Evolutionary conservation across 1,140 invertebrate genomes (phyloP).

Genomic region (Anadara kagoshimensis): DNA sequence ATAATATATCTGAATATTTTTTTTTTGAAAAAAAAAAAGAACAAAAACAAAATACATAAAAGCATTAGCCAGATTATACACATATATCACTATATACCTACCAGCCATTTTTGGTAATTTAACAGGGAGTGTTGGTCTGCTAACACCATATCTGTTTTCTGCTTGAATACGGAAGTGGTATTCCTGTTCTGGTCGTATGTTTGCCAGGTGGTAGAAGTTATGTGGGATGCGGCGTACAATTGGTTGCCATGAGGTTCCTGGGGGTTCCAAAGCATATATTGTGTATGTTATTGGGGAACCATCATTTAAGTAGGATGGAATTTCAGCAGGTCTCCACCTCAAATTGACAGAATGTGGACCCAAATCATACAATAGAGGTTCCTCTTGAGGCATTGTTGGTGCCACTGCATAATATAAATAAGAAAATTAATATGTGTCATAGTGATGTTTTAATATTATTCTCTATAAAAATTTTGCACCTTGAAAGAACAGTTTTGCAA

Average conservation of each 20-base stretch:
- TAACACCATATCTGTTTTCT: constrained; percentile 86
- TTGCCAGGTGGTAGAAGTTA: constrained; percentile 88
- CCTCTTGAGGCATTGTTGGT: constrained; percentile 54
- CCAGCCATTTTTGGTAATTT: constrained; percentile 51
- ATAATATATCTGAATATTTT: too few species aligned
- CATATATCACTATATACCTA: constrained; percentile 17
- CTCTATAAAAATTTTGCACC: not conserved
- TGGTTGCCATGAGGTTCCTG: constrained; percentile 57
- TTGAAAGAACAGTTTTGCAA: too few species aligned
- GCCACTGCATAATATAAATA: constrained; percentile 49
- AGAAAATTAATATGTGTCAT: not conserved
- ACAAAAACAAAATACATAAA: not conserved
- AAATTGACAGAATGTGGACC: constrained; percentile 56
- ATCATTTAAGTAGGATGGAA: constrained; percentile 54
- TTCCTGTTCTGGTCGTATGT: constrained; percentile 91
- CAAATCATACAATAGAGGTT: constrained; percentile 65
- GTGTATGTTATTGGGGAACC: constrained; percentile 57
- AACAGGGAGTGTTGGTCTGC: constrained; percentile 59
- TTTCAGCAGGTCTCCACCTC: constrained; percentile 64
- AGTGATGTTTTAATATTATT: not conserved
- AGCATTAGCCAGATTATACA: not conserved
- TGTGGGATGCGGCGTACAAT: constrained; percentile 57
- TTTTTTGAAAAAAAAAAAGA: not conserved
- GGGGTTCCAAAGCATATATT: constrained; percentile 56
- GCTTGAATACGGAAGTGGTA: constrained; percentile 95